Conservation (phyloP, 2,113 vertebrate genomes). For the Ailurus styani region DNA sequence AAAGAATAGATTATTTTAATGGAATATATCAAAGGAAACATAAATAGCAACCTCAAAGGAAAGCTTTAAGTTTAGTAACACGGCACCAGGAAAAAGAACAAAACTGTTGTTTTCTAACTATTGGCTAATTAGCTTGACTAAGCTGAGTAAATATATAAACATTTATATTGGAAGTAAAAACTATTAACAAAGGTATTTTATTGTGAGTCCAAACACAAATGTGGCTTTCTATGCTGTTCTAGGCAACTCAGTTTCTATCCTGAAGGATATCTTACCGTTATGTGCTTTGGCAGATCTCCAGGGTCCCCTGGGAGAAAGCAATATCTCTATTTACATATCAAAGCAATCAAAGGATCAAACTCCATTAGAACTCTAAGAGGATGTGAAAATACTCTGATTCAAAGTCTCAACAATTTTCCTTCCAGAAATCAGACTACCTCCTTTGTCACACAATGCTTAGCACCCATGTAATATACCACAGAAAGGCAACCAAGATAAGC, state of each 20-base stretch:
- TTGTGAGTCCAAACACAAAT: conserved; percentile 74
- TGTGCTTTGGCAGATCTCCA: conserved; percentile 83
- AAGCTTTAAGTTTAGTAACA: conserved; percentile 15
- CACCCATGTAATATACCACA: neutral
- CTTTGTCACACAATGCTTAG: neutral
- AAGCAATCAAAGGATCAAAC: conserved; percentile 82
- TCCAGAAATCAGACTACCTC: conserved; percentile 34
- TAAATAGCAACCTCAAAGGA: conserved; percentile 46
- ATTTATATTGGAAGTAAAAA: conserved; percentile 80
- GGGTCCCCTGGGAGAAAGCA: conserved; percentile 84
- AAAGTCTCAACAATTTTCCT: conserved; percentile 73
- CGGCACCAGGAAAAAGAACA: conserved; percentile 41
- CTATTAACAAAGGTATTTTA: conserved; percentile 80
- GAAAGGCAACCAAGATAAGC: neutral
- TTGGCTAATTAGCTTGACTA: conserved; percentile 73
- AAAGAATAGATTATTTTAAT: conserved; percentile 25
- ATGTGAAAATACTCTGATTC: conserved; percentile 79
- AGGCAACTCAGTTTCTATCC: conserved; percentile 71
- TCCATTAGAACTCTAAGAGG: conserved; percentile 79
- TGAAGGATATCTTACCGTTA: conserved; percentile 80
- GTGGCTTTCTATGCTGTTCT: conserved; percentile 68
- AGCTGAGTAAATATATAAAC: conserved; percentile 79
- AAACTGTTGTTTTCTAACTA: conserved; percentile 67
- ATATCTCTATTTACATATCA: conserved; percentile 88
- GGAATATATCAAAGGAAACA: neutral